Percentiles rank a stretch among this genome's conserved stretches.
Evolutionary conservation across 2,888 invertebrate species (phyloP).

Genomic region (Rhodophaea formosa): DNA sequence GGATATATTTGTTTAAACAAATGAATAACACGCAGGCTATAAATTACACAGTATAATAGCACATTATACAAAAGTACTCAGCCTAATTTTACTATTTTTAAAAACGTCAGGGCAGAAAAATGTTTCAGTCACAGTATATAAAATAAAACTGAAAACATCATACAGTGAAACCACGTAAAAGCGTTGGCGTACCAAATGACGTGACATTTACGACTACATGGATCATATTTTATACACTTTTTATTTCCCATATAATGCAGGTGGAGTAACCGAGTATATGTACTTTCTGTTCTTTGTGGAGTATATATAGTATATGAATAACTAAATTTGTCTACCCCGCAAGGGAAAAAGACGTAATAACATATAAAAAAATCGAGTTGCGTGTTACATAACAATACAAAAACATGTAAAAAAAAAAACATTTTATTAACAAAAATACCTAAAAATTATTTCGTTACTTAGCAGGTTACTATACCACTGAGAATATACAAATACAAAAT

Average conservation of each 20-base stretch:
- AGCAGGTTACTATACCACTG: too few species aligned
- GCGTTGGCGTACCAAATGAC: slow-evolving; percentile 11
- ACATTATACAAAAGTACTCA: too few species aligned
- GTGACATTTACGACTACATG: slow-evolving; percentile 12
- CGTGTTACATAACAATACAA: too few species aligned
- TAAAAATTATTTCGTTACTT: too few species aligned
- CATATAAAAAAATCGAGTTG: too few species aligned
- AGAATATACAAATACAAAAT: too few species aligned
- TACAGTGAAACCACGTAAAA: slow-evolving; percentile 7
- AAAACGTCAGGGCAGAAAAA: neutral
- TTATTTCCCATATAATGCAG: slow-evolving; percentile 3
- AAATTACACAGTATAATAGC: too few species aligned
- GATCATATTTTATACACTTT: slow-evolving; percentile 14
- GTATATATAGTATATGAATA: neutral
- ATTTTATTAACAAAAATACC: too few species aligned
- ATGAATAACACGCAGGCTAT: too few species aligned
- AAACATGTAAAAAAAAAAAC: too few species aligned
- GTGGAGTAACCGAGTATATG: neutral
- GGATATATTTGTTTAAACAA: too few species aligned
- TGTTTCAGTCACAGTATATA: neutral
- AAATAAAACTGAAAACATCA: neutral
- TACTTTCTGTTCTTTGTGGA: neutral
- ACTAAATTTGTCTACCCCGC: neutral
- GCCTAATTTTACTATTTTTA: neutral
- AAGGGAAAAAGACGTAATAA: too few species aligned